Conservation (phyloP, 2,797 vertebrate genomes). For the Cichlasoma orientale region DNA sequence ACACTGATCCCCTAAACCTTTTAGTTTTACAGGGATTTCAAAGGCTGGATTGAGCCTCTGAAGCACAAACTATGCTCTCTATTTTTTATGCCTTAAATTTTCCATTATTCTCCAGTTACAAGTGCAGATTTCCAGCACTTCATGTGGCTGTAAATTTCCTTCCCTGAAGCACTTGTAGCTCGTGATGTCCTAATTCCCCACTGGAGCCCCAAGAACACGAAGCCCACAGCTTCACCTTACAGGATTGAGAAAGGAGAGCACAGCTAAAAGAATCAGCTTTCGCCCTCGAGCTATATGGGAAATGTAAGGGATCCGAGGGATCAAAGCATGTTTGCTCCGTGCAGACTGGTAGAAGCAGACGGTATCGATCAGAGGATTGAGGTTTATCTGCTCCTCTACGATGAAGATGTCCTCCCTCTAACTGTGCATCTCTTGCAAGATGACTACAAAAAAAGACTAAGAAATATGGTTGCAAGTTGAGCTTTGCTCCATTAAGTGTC, state of each 20-base stretch:
- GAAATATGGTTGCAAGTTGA: background rate
- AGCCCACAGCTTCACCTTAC: conserved; percentile 51
- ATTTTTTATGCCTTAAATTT: background rate
- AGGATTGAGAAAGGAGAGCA: conserved; percentile 37
- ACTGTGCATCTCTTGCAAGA: conserved; percentile 6
- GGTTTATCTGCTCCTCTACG: conserved; percentile 34
- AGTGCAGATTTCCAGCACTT: conserved; percentile 5
- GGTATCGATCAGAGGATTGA: conserved; percentile 57
- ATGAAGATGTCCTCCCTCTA: conserved; percentile 25
- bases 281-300: conserved; percentile 44
- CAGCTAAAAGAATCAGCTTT: conserved; percentile 57
- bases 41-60: background rate
- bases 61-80: background rate
- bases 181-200: conserved; percentile 22
- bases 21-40: conserved; percentile 10
- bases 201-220: conserved; percentile 6
- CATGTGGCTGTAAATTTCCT: conserved; percentile 9
- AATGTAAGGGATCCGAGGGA: conserved; percentile 62
- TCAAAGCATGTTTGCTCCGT: conserved; percentile 61
- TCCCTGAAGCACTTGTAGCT: conserved; percentile 16
- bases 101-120: conserved; percentile 18
- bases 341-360: conserved; percentile 34
- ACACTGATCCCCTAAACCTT: background rate
- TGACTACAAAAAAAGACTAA: background rate
- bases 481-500: background rate